Evolutionary conservation across 2,797 vertebrate species (phyloP).

Genomic region (Pogonophryne albipinna): DNA sequence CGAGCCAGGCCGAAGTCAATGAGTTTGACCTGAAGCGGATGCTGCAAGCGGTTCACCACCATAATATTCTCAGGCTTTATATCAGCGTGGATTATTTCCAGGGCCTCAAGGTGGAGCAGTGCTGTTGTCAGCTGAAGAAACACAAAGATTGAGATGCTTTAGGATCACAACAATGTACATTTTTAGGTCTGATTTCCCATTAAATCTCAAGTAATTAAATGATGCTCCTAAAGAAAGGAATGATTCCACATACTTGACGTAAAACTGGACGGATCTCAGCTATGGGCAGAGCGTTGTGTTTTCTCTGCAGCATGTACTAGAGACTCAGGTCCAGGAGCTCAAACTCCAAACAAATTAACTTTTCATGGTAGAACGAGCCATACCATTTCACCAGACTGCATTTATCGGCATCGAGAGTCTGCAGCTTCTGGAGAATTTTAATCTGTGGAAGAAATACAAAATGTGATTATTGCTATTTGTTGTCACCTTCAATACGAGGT

Average conservation of each 20-base stretch:
- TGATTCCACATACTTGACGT: conserved; percentile 2
- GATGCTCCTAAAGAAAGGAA: background rate
- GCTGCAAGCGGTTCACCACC: background rate
- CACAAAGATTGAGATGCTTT: background rate
- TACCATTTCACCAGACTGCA: conserved; percentile 2
- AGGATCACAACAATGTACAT: background rate
- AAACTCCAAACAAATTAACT: conserved; percentile 13
- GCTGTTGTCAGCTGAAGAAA: conserved; percentile 7
- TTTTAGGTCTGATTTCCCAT: background rate
- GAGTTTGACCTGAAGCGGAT: conserved; percentile 6
- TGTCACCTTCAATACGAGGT: background rate
- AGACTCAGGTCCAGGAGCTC: conserved; percentile 15
- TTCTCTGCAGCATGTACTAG: background rate
- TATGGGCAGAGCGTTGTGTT: background rate
- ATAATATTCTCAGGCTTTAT: conserved; percentile 24
- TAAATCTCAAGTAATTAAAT: background rate
- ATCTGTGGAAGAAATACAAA: background rate
- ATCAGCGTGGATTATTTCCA: conserved; percentile 1
- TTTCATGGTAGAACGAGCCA: conserved; percentile 1
- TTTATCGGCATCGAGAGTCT: background rate
- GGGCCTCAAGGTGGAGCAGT: conserved; percentile 4
- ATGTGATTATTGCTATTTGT: background rate
- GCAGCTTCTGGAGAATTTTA: conserved; percentile 2
- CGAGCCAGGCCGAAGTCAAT: conserved; percentile 27
- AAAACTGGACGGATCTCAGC: background rate